phyloP scores from a whole-genome alignment of 2,888 invertebrate species.

The Epirrhoe tristata region DNA sequence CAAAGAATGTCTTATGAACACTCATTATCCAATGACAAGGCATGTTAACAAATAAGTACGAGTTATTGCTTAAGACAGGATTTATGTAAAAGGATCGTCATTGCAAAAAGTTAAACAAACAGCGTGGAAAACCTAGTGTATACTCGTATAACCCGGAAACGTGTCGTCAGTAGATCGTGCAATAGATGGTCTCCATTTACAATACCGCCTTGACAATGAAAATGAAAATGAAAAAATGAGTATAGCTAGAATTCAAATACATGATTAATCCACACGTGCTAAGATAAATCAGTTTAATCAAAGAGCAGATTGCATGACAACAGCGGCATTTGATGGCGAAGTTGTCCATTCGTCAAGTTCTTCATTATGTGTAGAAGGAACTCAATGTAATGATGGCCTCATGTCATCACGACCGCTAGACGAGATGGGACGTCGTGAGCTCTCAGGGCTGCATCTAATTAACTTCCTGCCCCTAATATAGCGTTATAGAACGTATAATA shows the following conservation, averaged over 20 bases:
- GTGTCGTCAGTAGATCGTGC: constrained; percentile 49
- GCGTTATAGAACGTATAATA: constrained; percentile 42
- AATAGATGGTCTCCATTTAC: constrained; percentile 36
- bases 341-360: not conserved
- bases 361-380: constrained; percentile 34
- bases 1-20: too few relatives aligned
- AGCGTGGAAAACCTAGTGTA: constrained; percentile 50
- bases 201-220: constrained; percentile 74
- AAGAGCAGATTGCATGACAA: not conserved
- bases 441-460: constrained; percentile 69
- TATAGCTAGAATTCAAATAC: constrained; percentile 41
- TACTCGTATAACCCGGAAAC: constrained; percentile 64
- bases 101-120: constrained; percentile 46
- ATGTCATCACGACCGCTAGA: constrained; percentile 60
- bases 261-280: constrained; percentile 10
- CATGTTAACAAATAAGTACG: constrained; percentile 36
- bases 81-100: constrained; percentile 44
- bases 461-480: constrained; percentile 64
- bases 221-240: too few relatives aligned
- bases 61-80: constrained; percentile 38
- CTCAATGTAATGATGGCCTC: constrained; percentile 60
- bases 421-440: constrained; percentile 57
- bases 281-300: not conserved
- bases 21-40: too few relatives aligned
- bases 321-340: not conserved